Evolutionary conservation across 2,113 vertebrate species (phyloP), one percentile per base, ranked within the genome.

Genomic region (Canis aureus): DNA sequence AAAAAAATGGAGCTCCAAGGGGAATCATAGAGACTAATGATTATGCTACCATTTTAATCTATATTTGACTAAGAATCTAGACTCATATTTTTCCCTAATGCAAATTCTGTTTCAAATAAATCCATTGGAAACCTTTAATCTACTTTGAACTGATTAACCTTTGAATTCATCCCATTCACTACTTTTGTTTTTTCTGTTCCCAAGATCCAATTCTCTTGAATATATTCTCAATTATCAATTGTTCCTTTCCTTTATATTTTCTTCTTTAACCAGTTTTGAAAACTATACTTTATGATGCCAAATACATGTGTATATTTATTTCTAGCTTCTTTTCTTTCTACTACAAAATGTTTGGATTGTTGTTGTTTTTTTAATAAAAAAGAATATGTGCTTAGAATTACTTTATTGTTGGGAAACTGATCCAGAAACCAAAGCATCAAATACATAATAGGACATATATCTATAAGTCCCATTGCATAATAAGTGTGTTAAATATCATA

Each of bases 371-470:
- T 74, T 83, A 22, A 25, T 29, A 43, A 27, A 89, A n/a, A 67
- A 83, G 19, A 43, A 27, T 64, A 35, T 57, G 29, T 16, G 66
- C 69, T 95, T 92, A 59, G 29, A 78, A 35, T 88, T 95, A 88
- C 74, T 76, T 93, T 90, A 83, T 73, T 93, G 12, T 71, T 62
- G 51, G 51, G 19, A 81, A 89, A 93, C 23, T 57, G 22, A 89
- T 17, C 49, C 71, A 95, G 74, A 83, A 91, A 88, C 19, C 29
- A 62, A 87, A 27, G 22, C 62, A 35, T 96, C 59, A 94, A 57
- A 78, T 82, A 49, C 3, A 20, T 82, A 87, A 62, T 82, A 73
- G 35, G 27, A 13, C 7, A 15, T 74, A 23, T 84, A 27, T 89
- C 57, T 82, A 2, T 96, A 66, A 62, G 71, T 59, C 55, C 51